A percentile compares a stretch with the other conserved stretches of the same genome.
These are phyloP conservation scores for Tachysurus fulvidraco DNA, from an alignment of 2,113 vertebrate species.

Conservation along the genomic window DNA sequence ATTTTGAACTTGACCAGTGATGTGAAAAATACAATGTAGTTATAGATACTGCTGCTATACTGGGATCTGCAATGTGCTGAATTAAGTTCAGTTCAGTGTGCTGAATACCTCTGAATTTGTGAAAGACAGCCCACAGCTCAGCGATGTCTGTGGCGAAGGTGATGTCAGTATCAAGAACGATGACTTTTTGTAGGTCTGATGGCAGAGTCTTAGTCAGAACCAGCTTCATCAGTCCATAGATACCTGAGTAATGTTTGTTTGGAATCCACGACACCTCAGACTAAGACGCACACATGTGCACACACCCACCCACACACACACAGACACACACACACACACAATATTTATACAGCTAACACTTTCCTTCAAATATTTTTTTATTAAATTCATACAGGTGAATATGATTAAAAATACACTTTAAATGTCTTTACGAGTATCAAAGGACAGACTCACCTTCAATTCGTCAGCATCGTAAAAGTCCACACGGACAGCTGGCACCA, in stretches of 20 bases:
- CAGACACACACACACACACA: neutral
- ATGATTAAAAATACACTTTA: neutral
- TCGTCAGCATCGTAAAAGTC: constrained; percentile 98
- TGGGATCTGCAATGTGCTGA: neutral
- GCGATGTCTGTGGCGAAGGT: constrained; percentile 98
- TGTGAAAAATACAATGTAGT: neutral
- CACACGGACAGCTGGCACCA: constrained; percentile 94
- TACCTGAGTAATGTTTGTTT: constrained; percentile 99
- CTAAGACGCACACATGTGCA: constrained; percentile 63
- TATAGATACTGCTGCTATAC: neutral
- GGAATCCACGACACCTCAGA: constrained; percentile 99
- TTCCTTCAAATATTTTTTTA: neutral
- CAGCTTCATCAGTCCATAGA: constrained; percentile 98
- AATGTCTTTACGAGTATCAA: neutral
- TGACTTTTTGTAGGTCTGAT: constrained; percentile 89
- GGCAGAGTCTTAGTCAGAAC: constrained; percentile 98
- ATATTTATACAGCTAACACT: neutral
- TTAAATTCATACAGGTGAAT: neutral
- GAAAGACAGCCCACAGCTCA: constrained; percentile 97
- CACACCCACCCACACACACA: neutral
- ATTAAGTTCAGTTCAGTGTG: neutral
- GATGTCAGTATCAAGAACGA: constrained; percentile 97
- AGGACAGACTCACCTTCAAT: constrained; percentile 81
- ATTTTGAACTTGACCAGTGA: neutral
- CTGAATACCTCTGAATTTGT: constrained; percentile 94